Percentiles rank a stretch among this genome's conserved stretches.
Conservation (phyloP, 1,140 invertebrate species). For the Apis dorsata region DNA sequence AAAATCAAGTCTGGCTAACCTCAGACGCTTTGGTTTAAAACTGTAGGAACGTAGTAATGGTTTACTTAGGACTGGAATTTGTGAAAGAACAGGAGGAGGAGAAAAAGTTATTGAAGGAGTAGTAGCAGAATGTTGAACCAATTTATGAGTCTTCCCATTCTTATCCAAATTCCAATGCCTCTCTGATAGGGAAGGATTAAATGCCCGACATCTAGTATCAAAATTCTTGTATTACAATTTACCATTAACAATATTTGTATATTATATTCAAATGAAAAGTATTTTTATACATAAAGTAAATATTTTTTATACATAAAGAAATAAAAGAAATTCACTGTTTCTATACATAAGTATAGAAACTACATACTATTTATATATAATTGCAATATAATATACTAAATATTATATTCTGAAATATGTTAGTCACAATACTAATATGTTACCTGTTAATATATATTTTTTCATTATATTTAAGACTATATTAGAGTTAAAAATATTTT, state of each 20-base stretch:
- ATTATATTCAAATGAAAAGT: slow-evolving; percentile 22
- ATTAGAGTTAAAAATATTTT: neutral
- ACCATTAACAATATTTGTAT: slow-evolving; percentile 14
- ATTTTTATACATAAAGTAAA: neutral
- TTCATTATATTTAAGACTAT: neutral
- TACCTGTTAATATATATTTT: slow-evolving; percentile 5
- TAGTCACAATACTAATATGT: slow-evolving; percentile 25
- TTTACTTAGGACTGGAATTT: slow-evolving; percentile 74
- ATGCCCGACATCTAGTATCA: slow-evolving; percentile 78
- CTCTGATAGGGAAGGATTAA: slow-evolving; percentile 77
- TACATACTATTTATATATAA: neutral
- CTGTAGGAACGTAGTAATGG: slow-evolving; percentile 76
- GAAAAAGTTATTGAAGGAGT: slow-evolving; percentile 71
- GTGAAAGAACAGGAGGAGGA: slow-evolving; percentile 67
- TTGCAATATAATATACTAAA: neutral
- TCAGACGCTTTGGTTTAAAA: slow-evolving; percentile 79
- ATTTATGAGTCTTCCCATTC: slow-evolving; percentile 70
- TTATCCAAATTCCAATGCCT: slow-evolving; percentile 70
- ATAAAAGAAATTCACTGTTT: neutral
- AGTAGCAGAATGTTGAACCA: slow-evolving; percentile 76
- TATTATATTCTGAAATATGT: slow-evolving; percentile 10
- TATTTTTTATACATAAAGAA: slow-evolving; percentile 4
- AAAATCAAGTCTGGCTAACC: slow-evolving; percentile 76
- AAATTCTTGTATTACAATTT: slow-evolving; percentile 66
- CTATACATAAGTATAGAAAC: neutral